Evolutionary conservation across 1,140 invertebrate genomes (phyloP).

Genomic region (Euura saliciscinereae): DNA sequence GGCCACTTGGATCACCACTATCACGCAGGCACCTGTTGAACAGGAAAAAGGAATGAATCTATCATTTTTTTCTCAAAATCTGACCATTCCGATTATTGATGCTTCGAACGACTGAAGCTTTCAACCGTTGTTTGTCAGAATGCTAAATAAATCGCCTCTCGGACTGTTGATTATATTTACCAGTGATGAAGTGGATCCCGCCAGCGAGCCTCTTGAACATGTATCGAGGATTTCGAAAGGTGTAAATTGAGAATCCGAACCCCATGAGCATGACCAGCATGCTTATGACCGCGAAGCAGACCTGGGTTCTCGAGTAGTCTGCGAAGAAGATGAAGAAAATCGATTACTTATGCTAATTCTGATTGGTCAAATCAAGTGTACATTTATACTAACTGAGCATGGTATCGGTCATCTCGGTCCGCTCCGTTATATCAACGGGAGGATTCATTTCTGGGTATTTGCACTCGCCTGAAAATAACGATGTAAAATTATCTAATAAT

Average conservation of each 20-base stretch:
- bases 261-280: slow-evolving; percentile 81
- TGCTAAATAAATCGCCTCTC: too few species aligned
- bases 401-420: slow-evolving; percentile 32
- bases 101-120: too few species aligned
- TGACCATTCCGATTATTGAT: not conserved
- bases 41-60: slow-evolving; percentile 24
- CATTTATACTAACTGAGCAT: slow-evolving; percentile 27
- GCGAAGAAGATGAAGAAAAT: slow-evolving; percentile 51
- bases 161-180: slow-evolving; percentile 58
- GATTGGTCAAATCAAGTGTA: not conserved
- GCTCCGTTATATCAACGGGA: slow-evolving; percentile 46
- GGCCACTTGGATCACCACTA: slow-evolving; percentile 83
- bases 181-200: slow-evolving; percentile 82
- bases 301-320: slow-evolving; percentile 85
- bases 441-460: slow-evolving; percentile 67
- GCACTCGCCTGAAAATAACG: slow-evolving; percentile 61
- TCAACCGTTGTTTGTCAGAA: too few species aligned
- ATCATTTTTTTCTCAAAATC: slow-evolving; percentile 16
- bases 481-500: not conserved
- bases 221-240: slow-evolving; percentile 84
- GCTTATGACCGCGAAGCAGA: slow-evolving; percentile 84
- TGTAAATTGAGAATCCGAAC: slow-evolving; percentile 83
- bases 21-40: slow-evolving; percentile 68
- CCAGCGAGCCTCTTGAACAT: slow-evolving; percentile 89
- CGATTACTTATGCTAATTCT: slow-evolving; percentile 8